Base-by-base conservation (phyloP, 35 echinoderm and acorn worm species). In the Apostichopus japonicus region DNA sequence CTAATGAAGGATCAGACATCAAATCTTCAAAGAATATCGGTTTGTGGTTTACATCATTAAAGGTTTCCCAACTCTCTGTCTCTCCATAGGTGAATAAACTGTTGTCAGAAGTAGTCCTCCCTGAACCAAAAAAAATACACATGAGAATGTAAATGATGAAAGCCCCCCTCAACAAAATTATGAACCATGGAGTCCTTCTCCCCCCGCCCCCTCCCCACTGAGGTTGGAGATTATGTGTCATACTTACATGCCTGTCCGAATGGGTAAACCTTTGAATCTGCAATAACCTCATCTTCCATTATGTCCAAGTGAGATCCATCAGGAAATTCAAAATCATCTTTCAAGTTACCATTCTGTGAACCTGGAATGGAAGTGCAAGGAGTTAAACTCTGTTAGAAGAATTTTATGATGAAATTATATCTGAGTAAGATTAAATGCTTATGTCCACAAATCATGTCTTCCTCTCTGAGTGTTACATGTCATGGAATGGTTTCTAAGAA, bases 21-120 rank as follows among this genome's bases (percentile, higher is more conserved):
- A 93, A 51, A n/a, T 94, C 93, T 6, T 94, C 87, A 14, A 82
- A 90, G 52, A 94, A 94, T 8, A 94, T 15, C 21, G 93, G 93
- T 9, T 58, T 6, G 59, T 90, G 87, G 55, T 44, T 22, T 6
- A 80, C 14, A 76, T 94, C 93, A 83, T 94, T 94, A 16, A 80
- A 52, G 17, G 27, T 55, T 13, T 81, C 59, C 93, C 93, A 94
- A 21, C 56, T 82, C 55, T 94, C 77, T 8, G 27, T 53, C 2
- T 17, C 24, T 24, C 51, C 53, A 55, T 94, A 94, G 25, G 22
- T 67, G 77, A 94, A 94, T 11, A 94, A 23, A 5, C 86, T 78
- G 23, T 75, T 55, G 13, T 90, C 56, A 22, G 76, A 17, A 4
- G 87, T 90, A 10, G 86, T 83, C 53, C 86, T 94, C 93, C 93